A percentile compares a stretch with the other conserved stretches of the same genome.
phyloP scores from a whole-genome alignment of 2,888 invertebrate species.

The Gryllus longicercus region DNA sequence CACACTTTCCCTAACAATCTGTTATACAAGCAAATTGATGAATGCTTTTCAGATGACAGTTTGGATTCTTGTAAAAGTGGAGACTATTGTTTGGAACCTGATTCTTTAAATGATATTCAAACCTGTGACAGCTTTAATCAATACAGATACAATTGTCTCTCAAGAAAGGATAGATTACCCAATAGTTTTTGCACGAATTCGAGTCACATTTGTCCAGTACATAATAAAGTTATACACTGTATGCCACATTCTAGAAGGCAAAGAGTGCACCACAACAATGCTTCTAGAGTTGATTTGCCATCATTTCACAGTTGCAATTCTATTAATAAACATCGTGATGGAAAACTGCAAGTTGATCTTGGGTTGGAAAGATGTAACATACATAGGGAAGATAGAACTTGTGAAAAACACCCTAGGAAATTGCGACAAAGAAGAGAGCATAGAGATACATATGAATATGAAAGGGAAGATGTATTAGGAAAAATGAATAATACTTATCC shows the following conservation, averaged over 20 bases:
- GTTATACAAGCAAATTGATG: not conserved
- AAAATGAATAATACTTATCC: not conserved
- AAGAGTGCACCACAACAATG: not conserved
- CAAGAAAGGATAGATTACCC: not conserved
- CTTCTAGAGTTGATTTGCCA: not conserved
- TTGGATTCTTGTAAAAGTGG: not conserved
- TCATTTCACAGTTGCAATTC: not conserved
- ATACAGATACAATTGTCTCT: not conserved
- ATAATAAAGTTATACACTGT: not conserved
- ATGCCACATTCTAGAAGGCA: not conserved
- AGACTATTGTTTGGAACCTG: not conserved
- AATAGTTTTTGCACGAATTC: not conserved
- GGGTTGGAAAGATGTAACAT: not conserved
- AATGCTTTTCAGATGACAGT: constrained; percentile 3
- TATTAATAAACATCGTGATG: not conserved
- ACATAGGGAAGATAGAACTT: constrained; percentile 17
- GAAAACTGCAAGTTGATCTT: not conserved
- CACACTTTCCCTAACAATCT: not conserved
- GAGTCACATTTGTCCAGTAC: not conserved
- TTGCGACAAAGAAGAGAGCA: not conserved
- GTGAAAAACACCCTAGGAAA: not conserved
- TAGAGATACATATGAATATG: not conserved
- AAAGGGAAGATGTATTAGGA: not conserved
- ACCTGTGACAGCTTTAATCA: not conserved
- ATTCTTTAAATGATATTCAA: not conserved